A percentile compares a stretch with the other conserved stretches of the same genome.
phyloP scores from a whole-genome alignment of 2,113 vertebrate species.

The Tympanuchus pallidicinctus region DNA sequence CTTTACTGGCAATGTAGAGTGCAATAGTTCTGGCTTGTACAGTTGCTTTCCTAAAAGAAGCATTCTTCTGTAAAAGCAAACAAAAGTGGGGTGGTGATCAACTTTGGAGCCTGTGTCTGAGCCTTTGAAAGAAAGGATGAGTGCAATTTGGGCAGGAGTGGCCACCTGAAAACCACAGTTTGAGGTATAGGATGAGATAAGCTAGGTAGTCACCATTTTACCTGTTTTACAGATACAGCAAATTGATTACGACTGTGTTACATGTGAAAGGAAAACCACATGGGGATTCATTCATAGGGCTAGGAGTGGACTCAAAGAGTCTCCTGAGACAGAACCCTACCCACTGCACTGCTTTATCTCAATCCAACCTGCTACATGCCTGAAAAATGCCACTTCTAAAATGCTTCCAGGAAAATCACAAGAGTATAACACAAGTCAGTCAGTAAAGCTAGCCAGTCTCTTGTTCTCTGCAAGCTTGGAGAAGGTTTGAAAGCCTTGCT shows the following conservation, averaged over 20 bases:
- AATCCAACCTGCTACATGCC: not conserved
- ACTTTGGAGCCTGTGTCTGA: not conserved
- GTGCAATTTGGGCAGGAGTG: not conserved
- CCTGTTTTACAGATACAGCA: not conserved
- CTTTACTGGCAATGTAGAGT: not conserved
- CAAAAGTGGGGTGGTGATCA: not conserved
- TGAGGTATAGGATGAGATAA: not conserved
- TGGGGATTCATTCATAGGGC: not conserved
- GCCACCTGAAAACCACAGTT: not conserved
- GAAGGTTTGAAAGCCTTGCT: not conserved
- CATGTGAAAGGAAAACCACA: not conserved
- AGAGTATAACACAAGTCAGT: not conserved
- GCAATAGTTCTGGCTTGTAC: not conserved
- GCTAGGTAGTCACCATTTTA: not conserved
- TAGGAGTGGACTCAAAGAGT: not conserved
- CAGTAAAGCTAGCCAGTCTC: not conserved
- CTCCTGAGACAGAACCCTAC: not conserved
- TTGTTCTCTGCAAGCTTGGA: not conserved
- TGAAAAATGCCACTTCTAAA: not conserved
- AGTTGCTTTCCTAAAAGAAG: not conserved
- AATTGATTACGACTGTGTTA: not conserved
- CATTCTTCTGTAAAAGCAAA: not conserved
- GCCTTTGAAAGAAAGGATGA: not conserved
- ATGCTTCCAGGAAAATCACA: not conserved
- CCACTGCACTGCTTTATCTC: not conserved